Base-by-base conservation (phyloP, 2,888 invertebrate species). In the Syrista parreyssii region DNA sequence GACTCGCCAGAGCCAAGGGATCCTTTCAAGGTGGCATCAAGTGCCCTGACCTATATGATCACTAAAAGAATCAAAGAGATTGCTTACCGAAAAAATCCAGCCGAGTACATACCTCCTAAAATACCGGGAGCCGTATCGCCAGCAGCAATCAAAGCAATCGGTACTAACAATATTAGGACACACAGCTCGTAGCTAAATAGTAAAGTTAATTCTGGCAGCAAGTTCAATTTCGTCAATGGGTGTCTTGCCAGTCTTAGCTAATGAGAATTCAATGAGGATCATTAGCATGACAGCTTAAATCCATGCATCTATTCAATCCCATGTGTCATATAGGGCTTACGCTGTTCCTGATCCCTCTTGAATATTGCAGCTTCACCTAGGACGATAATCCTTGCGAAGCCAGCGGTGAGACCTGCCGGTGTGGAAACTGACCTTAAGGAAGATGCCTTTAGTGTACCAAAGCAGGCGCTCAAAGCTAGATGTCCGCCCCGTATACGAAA, bases 391-490 rank as follows among this genome's bases (percentile, higher is more conserved):
- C 80, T 89, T 72, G 88, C 89, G 36, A 83, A 83, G 40, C 86
- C 85, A 1, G 80, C 78, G 32, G 78, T 77, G 30, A 85, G 88
- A 32, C 87, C 86, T 0, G 80, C 86, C 0, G 89, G 89, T 74
- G 78, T 73, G 31, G 86, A 88, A 76, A 89, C 87, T 23, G 88
- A 89, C 78, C 78, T 89, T 30, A 84, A 84, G 33, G 86, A 88
- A 69, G 83, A 89, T 78, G 89, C 90, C n/a, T 89, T 88, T 81
- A 84, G 82, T 9, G 90, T 90, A 4, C 84, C 85, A 68, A 89
- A 87, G 30, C 73, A 36, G 73, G 90, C 89, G 30, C 81, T 90
- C 74, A 86, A 84, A 78, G 89, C 90, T 32, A 81, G 75, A 71
- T 89, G 90, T 75, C 80, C 85, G 35, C 83, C 79, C 35, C 84